phyloP scores from a whole-genome alignment of 2,113 vertebrate genomes.

The Bubo blakistoni region DNA sequence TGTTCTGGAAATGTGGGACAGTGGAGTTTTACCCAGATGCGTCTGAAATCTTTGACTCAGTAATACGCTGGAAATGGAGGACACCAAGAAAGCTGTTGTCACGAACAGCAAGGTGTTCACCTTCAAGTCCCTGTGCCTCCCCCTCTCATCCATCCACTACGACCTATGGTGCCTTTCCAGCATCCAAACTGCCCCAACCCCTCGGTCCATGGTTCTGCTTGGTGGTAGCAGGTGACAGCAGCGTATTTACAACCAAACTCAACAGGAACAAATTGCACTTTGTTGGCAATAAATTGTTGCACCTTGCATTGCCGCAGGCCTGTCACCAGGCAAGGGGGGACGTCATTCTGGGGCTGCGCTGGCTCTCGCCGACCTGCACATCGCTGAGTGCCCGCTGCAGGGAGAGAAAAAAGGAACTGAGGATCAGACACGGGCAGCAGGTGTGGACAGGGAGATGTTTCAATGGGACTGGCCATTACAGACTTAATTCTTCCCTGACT shows the following conservation, averaged over 20 bases:
- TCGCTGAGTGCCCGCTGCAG: constrained; percentile 88
- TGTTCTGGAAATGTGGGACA: fast-evolving
- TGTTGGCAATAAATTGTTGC: constrained; percentile 3
- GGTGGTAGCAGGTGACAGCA: background rate
- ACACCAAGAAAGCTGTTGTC: background rate
- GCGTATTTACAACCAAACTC: background rate
- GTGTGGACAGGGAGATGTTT: background rate
- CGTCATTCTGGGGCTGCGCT: constrained; percentile 83
- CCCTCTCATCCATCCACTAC: background rate
- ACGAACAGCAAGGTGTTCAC: background rate
- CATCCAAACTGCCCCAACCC: background rate
- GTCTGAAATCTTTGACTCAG: background rate
- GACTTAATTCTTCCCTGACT: background rate
- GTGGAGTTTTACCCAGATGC: background rate
- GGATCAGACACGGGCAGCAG: background rate
- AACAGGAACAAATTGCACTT: constrained; percentile 40
- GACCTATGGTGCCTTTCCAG: background rate
- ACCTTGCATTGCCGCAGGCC: background rate
- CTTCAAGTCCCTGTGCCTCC: background rate
- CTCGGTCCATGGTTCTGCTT: background rate
- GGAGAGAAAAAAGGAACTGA: background rate
- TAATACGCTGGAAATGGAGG: background rate
- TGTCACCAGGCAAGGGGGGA: constrained; percentile 92
- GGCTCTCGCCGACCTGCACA: constrained; percentile 83
- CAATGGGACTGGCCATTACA: background rate